A percentile compares a stretch with the other conserved stretches of the same genome.
Conservation (phyloP, 2,888 invertebrate species). For the Ctenicera cuprea region DNA sequence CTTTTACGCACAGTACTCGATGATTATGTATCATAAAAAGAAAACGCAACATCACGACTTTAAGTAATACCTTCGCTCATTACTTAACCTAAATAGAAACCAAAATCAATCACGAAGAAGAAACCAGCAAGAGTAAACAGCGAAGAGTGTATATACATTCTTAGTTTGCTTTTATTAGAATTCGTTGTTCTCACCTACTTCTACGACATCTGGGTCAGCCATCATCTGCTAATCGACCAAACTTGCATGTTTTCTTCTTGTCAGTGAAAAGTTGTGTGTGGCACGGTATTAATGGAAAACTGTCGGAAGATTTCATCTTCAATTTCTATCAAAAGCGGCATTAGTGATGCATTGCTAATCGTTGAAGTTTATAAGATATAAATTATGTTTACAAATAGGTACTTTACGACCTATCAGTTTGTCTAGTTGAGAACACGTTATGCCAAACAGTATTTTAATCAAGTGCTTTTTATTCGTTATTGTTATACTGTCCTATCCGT, state of each 20-base stretch:
- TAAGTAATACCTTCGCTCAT: slow-evolving; percentile 8
- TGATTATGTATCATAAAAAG: slow-evolving; percentile 14
- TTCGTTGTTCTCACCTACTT: slow-evolving; percentile 42
- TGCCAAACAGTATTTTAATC: background rate
- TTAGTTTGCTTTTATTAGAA: slow-evolving; percentile 38
- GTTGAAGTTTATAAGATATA: background rate
- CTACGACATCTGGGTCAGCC: slow-evolving; percentile 31
- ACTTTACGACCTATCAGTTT: background rate
- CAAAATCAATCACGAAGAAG: slow-evolving; percentile 24
- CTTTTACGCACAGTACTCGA: background rate
- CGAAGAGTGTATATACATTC: slow-evolving; percentile 23
- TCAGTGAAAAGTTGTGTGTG: background rate
- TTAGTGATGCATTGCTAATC: slow-evolving; percentile 16
- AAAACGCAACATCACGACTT: slow-evolving; percentile 19
- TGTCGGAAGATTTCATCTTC: slow-evolving; percentile 25
- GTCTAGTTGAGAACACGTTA: background rate
- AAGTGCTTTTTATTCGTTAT: background rate
- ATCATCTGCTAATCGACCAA: slow-evolving; percentile 40
- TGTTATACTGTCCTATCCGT: too few relatives aligned
- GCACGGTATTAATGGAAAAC: slow-evolving; percentile 16
- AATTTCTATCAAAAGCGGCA: slow-evolving; percentile 1
- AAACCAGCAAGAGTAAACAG: slow-evolving; percentile 35
- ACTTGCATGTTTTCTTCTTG: slow-evolving; percentile 26
- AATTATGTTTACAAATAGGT: background rate
- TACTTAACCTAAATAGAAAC: slow-evolving; percentile 35